Percentiles rank a stretch among this genome's conserved stretches.
Conservation (phyloP, 2,888 invertebrate species). For the Pyrgus malvae region DNA sequence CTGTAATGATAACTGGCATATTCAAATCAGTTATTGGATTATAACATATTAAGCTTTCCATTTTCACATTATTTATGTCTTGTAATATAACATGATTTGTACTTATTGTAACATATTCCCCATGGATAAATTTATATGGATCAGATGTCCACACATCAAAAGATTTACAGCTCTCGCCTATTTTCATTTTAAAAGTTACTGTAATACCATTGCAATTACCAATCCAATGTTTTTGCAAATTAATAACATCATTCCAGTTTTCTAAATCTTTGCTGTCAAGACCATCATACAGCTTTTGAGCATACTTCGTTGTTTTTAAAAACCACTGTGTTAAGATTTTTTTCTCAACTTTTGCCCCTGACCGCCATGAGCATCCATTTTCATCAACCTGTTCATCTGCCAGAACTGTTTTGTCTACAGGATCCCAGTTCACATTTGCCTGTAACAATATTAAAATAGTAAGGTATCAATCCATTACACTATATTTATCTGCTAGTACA, state of each 20-base stretch:
- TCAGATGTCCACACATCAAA: conserved; percentile 87
- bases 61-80: conserved; percentile 41
- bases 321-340: conserved; percentile 97
- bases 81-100: conserved; percentile 54
- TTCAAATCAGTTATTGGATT: conserved; percentile 87
- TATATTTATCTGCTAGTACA: too few species aligned
- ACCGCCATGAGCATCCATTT: conserved; percentile 96
- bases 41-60: conserved; percentile 57
- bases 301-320: conserved; percentile 92
- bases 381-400: conserved; percentile 99
- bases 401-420: conserved; percentile 97
- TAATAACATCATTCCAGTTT: conserved; percentile 93
- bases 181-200: conserved; percentile 83
- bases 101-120: conserved; percentile 85
- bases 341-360: conserved; percentile 96
- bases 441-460: conserved; percentile 43
- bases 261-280: conserved; percentile 85
- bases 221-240: conserved; percentile 94
- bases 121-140: conserved; percentile 87
- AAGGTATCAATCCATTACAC: too few species aligned
- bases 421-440: conserved; percentile 99
- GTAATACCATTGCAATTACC: conserved; percentile 91
- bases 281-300: conserved; percentile 87
- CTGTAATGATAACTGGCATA: conserved; percentile 85
- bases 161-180: conserved; percentile 43